Evolutionary conservation across 1,140 invertebrate genomes (phyloP).

Genomic region (Grapholita molesta): DNA sequence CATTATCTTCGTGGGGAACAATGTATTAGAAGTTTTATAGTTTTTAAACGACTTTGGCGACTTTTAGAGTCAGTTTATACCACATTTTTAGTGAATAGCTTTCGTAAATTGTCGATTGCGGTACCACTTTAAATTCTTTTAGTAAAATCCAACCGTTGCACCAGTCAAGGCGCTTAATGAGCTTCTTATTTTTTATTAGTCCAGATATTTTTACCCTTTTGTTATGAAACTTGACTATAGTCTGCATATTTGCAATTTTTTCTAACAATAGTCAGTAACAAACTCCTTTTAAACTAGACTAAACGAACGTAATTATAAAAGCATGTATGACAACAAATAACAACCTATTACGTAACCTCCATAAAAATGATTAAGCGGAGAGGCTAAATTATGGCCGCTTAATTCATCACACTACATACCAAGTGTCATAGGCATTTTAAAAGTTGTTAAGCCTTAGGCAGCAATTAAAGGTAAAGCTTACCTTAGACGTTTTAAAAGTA

Average conservation of each 20-base stretch:
- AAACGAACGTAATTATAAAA: no score
- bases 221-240: background rate
- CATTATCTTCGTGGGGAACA: background rate
- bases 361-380: conserved; percentile 6
- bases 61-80: background rate
- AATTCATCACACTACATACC: conserved; percentile 27
- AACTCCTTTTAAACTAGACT: no score
- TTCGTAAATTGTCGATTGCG: background rate
- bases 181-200: no score
- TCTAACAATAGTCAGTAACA: background rate
- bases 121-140: background rate
- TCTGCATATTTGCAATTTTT: background rate
- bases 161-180: no score
- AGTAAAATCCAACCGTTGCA: background rate
- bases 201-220: no score
- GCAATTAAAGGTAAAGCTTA: conserved; percentile 43
- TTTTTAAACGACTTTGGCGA: background rate
- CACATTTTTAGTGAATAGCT: background rate
- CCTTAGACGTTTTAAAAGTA: conserved; percentile 27
- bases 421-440: conserved; percentile 30
- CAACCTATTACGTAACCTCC: background rate
- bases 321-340: background rate
- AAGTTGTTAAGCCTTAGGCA: conserved; percentile 30
- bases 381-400: conserved; percentile 21
- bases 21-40: background rate